These are phyloP conservation scores for Drosophila subsilvestris DNA, from an alignment of 2,888 invertebrate species.

Conservation along the genomic window DNA sequence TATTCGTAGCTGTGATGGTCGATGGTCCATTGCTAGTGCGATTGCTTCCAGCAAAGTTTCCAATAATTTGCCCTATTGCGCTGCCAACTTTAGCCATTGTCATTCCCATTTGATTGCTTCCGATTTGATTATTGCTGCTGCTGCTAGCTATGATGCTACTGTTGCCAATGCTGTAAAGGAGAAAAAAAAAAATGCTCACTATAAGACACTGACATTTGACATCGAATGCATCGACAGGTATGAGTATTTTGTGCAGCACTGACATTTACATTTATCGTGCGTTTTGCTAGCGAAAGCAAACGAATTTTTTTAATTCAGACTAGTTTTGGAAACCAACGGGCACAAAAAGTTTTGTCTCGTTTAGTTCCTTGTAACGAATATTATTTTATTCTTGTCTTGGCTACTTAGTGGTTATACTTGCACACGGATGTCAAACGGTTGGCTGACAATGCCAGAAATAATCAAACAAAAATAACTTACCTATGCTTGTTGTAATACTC, in stretches of 20 bases:
- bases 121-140: constrained; percentile 49
- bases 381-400: no score
- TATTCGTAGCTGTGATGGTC: constrained; percentile 28
- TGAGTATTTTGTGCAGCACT: no score
- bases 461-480: constrained; percentile 35
- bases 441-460: no score
- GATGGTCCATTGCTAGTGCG: constrained; percentile 33
- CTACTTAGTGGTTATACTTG: background rate
- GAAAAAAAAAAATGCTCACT: background rate
- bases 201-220: background rate
- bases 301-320: no score
- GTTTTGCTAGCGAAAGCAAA: no score
- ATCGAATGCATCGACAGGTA: no score
- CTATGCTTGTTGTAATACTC: constrained; percentile 70
- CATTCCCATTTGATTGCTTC: background rate
- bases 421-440: no score
- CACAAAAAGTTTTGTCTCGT: no score
- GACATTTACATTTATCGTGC: no score
- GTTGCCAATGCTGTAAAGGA: constrained; percentile 43
- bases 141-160: constrained; percentile 52
- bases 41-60: constrained; percentile 33
- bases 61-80: background rate
- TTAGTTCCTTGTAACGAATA: no score
- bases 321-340: no score
- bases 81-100: background rate